A percentile compares a stretch with the other conserved stretches of the same genome.
Conservation (phyloP, 1,140 invertebrate genomes). For the Drosophila oshimai region DNA sequence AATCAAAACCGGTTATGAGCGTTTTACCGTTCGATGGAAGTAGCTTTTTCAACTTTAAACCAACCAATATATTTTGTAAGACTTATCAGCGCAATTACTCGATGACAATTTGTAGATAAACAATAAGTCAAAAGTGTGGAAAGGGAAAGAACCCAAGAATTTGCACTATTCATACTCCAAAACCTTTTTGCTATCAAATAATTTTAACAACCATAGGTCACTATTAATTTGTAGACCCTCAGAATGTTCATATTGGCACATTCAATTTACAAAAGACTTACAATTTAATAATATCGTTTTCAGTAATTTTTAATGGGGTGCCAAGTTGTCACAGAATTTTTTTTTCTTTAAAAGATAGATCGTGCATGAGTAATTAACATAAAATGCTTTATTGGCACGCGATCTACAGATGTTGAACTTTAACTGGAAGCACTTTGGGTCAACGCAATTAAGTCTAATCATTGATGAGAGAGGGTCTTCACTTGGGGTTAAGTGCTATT, state of each 20-base stretch:
- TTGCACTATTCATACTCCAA: too few relatives aligned
- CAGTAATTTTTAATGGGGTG: not conserved
- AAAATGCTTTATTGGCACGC: constrained; percentile 35
- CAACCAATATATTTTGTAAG: too few relatives aligned
- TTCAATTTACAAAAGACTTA: too few relatives aligned
- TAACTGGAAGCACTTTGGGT: constrained; percentile 17
- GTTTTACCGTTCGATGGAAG: constrained; percentile 31
- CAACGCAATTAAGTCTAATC: constrained; percentile 56
- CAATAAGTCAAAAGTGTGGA: too few relatives aligned
- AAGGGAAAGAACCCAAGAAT: too few relatives aligned
- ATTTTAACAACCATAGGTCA: too few relatives aligned
- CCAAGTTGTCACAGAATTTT: not conserved
- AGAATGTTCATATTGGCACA: too few relatives aligned
- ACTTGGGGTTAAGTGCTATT: constrained; percentile 52
- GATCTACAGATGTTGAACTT: constrained; percentile 34
- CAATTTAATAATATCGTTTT: too few relatives aligned
- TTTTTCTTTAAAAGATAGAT: not conserved
- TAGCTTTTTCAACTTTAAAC: not conserved
- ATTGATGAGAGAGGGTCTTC: constrained; percentile 28
- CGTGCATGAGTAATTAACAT: constrained; percentile 20
- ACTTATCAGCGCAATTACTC: not conserved
- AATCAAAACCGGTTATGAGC: constrained; percentile 54
- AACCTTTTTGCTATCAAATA: too few relatives aligned
- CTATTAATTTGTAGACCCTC: too few relatives aligned
- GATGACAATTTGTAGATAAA: not conserved